phyloP scores from a whole-genome alignment of 1,140 invertebrate species.

The Nebria ingens region DNA sequence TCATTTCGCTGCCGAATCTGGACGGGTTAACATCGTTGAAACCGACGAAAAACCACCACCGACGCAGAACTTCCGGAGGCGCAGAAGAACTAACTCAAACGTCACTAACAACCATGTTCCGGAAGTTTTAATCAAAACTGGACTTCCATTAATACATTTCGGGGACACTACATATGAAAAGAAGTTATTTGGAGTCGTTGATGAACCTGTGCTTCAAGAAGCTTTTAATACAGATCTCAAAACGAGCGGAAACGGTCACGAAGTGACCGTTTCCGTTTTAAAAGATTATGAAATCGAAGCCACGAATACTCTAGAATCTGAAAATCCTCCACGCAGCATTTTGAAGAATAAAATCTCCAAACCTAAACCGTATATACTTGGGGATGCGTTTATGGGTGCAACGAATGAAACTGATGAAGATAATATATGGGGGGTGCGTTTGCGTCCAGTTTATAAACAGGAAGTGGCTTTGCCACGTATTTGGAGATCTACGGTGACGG shows the following conservation, averaged over 20 bases:
- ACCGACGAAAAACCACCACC: constrained; percentile 75
- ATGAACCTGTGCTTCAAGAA: constrained; percentile 14
- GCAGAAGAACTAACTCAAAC: constrained; percentile 40
- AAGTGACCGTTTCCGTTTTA: constrained; percentile 17
- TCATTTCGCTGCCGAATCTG: constrained; percentile 73
- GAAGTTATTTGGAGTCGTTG: constrained; percentile 26
- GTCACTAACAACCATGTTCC: constrained; percentile 17
- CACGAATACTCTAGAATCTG: constrained; percentile 32
- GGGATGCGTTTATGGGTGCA: constrained; percentile 40
- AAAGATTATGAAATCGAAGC: constrained; percentile 27
- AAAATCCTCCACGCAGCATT: constrained; percentile 52
- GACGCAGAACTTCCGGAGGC: constrained; percentile 61
- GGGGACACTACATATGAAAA: constrained; percentile 42
- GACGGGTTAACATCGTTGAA: constrained; percentile 74
- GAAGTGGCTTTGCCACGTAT: constrained; percentile 24
- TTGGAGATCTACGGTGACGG: constrained; percentile 35
- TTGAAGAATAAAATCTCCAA: constrained; percentile 59
- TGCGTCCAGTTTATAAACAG: constrained; percentile 28
- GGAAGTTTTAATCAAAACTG: constrained; percentile 28
- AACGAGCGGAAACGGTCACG: neutral
- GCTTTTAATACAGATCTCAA: neutral
- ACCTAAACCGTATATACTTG: constrained; percentile 55
- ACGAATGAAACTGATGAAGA: constrained; percentile 22
- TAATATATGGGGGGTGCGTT: constrained; percentile 38
- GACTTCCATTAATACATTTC: constrained; percentile 39